Evolutionary conservation across 2,888 invertebrate genomes (phyloP), one percentile per base, ranked within the genome.

Genomic region (Lasioglossum leucozonium): DNA sequence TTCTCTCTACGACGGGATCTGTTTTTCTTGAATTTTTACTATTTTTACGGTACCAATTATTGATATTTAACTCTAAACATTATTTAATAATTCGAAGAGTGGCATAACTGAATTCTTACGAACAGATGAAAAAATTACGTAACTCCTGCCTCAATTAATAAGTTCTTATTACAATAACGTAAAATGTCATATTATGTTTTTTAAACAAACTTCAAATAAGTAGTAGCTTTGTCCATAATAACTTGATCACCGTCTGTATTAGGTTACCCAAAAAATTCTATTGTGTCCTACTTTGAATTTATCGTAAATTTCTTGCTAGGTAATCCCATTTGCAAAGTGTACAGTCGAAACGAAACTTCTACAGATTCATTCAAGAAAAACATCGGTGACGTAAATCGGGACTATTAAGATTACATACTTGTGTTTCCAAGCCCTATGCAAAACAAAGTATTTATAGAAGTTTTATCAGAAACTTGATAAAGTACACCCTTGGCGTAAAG

Each of bases 371-470:
- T 75, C 55, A 69, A 22, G 65, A 67, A 37, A 44, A 40, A 69
- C 26, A n/a, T 44, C 72, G 4, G 37, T 37, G 73, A 65, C 34
- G 30, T 62, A 69, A 37, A 72, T 65, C 55, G 40, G 67, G 40
- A 26, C 34, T n/a, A n/a, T 5, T 18, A 16, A 13, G 69, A 69
- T 82, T 34, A 67, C 22, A 11, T 22, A 67, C 37, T 67, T 37
- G 37, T 22, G 84, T 82, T 75, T 42, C 58, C 47, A 58, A 44
- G 69, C 37, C n/a, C 51, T 65, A 42, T 13, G 74, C 51, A 82
- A 75, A 85, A 79, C 73, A 42, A 83, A 82, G 77, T 79, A 72
- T 77, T 71, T 78, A 69, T 77, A 73, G 65, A 78, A 84, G 72
- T 73, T 78, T 84, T 79, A 77, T 74, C 42, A 65, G 55, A 11